Evolutionary conservation across 2,888 invertebrate genomes (phyloP).

Genomic region (Leptogaster cylindrica): DNA sequence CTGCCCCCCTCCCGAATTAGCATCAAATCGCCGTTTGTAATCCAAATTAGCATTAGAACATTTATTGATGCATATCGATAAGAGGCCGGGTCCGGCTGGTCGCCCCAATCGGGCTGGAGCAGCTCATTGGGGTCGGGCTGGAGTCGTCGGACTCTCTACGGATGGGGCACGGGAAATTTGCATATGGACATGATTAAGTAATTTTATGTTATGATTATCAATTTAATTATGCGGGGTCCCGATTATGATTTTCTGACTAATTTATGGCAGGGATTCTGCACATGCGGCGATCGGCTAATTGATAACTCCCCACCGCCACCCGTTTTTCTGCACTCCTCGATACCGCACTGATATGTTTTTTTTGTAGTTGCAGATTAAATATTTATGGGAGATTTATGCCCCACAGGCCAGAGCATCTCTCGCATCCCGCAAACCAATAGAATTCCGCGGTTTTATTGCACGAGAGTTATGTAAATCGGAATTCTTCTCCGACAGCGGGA

Average conservation of each 20-base stretch:
- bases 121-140: neutral
- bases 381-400: too few species aligned
- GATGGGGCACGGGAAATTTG: conserved; percentile 32
- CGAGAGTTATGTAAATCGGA: too few species aligned
- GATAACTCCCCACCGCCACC: conserved; percentile 13
- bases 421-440: too few species aligned
- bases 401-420: too few species aligned
- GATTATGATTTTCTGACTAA: conserved; percentile 38
- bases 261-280: conserved; percentile 31
- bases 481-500: too few species aligned
- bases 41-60: conserved; percentile 41
- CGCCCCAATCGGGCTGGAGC: neutral
- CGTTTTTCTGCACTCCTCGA: too few species aligned
- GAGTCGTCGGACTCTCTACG: neutral
- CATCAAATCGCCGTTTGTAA: conserved; percentile 39
- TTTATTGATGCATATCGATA: conserved; percentile 41
- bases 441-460: too few species aligned
- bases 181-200: conserved; percentile 40
- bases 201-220: conserved; percentile 40
- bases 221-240: conserved; percentile 37
- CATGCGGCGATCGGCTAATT: conserved; percentile 38
- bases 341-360: too few species aligned
- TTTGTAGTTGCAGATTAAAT: too few species aligned
- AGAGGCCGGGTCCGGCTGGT: conserved; percentile 6
- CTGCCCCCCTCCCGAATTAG: conserved; percentile 26